These are phyloP conservation scores for Nudaria mundana DNA, from an alignment of 2,888 invertebrate species.

Conservation along the genomic window DNA sequence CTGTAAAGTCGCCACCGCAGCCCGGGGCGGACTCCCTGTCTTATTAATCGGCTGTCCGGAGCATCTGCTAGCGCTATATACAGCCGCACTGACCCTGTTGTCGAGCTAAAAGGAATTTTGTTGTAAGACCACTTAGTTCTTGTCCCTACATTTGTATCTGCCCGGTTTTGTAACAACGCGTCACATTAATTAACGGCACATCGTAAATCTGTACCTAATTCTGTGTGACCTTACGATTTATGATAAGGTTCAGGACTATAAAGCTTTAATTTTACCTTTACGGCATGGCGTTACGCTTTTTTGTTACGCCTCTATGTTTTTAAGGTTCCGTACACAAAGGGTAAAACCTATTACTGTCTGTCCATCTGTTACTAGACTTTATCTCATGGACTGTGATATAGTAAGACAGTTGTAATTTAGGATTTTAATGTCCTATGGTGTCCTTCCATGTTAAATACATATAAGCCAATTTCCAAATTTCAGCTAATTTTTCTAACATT, in stretches of 20 bases:
- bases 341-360: too few species aligned
- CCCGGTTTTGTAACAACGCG: slow-evolving; percentile 32
- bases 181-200: slow-evolving; percentile 29
- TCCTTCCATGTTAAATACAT: too few species aligned
- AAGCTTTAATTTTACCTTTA: neutral
- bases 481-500: too few species aligned
- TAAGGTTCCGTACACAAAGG: too few species aligned
- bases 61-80: slow-evolving; percentile 72
- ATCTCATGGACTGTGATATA: too few species aligned
- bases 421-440: too few species aligned
- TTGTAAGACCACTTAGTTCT: slow-evolving; percentile 53
- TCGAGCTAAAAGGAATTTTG: slow-evolving; percentile 44
- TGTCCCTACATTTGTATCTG: slow-evolving; percentile 46
- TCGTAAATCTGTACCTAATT: slow-evolving; percentile 18
- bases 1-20: slow-evolving; percentile 52
- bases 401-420: too few species aligned
- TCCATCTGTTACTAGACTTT: too few species aligned
- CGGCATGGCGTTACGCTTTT: neutral
- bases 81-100: slow-evolving; percentile 64
- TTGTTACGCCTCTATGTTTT: too few species aligned
- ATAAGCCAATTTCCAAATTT: too few species aligned
- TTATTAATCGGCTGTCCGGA: slow-evolving; percentile 79
- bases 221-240: neutral
- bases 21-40: slow-evolving; percentile 63
- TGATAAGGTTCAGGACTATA: neutral